Percentiles rank a stretch among this genome's conserved stretches.
Conservation (phyloP, 2,888 invertebrate genomes). For the Mayetiola destructor region DNA sequence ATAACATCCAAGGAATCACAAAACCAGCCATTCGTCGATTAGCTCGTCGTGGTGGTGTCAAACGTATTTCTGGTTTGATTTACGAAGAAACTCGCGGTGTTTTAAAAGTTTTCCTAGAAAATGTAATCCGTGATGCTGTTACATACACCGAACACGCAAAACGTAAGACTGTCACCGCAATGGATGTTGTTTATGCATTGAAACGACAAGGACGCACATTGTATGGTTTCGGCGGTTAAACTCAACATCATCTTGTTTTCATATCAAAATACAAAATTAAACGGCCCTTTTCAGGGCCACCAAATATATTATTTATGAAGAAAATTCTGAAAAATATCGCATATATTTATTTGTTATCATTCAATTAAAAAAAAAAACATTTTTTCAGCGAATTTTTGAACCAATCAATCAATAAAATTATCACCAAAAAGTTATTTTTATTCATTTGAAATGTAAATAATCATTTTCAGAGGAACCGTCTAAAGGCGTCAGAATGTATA, state of each 20-base stretch:
- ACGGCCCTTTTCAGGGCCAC: background rate
- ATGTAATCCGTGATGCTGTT: conserved; percentile 71
- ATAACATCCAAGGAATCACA: conserved; percentile 68
- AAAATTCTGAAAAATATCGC: background rate
- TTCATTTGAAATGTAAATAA: too few relatives aligned
- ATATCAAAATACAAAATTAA: conserved; percentile 9
- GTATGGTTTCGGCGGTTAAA: conserved; percentile 63
- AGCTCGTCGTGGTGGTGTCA: conserved; percentile 55
- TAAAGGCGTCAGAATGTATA: too few relatives aligned
- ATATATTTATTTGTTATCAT: too few relatives aligned
- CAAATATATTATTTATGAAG: background rate
- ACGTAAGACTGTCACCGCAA: conserved; percentile 74
- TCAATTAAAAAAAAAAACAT: too few relatives aligned
- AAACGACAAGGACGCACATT: conserved; percentile 69
- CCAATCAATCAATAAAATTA: too few relatives aligned
- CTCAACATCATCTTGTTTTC: background rate
- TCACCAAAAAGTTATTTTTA: too few relatives aligned
- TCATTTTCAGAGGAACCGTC: too few relatives aligned
- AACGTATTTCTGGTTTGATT: conserved; percentile 58
- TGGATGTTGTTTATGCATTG: conserved; percentile 78
- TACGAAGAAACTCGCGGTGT: conserved; percentile 73
- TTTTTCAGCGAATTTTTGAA: too few relatives aligned
- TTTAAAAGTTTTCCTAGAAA: conserved; percentile 61
- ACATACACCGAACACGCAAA: conserved; percentile 80
- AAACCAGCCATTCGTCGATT: conserved; percentile 64